Base-by-base conservation (phyloP, 2,113 vertebrate species). In the Condylura cristata region DNA sequence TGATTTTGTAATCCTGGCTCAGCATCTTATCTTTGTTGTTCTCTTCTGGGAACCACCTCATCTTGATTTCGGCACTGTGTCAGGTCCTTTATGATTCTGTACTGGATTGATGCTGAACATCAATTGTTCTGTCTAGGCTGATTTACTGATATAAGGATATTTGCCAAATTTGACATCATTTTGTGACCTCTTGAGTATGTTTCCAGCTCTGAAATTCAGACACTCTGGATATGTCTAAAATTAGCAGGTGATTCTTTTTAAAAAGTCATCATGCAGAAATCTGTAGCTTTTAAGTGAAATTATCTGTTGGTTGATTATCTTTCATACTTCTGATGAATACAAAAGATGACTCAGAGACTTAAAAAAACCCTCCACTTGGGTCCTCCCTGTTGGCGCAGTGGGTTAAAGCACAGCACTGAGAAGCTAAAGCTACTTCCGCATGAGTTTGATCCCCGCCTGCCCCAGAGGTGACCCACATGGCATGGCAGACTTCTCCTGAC, bases 1-100 rank as follows among this genome's bases (percentile, higher is more conserved):
- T 96, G 93, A 95, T 96, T 95, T 58, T 65, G 30, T 81, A 91
- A 95, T 91, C 91, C 87, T 90, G 76, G 83, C 70, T 93, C 83
- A 39, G 11, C 10, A 5, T 85, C 89, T 95, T 95, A 94, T 93
- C 92, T 92, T 81, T 41, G 93, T 94, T 91, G 37, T 92, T 93
- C 87, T 84, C 94, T 94, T 70, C 86, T 89, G 92, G 86, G 92
- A 95, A 63, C 22, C 56, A n/a, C 79, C 46, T 65, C 82, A 46
- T 96, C 51, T 82, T 80, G 94, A 94, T 88, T 86, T 86, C 91
- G 86, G 91, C 26, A 11, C 51, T 51, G 46, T 37, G 48, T 95
- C 41, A 53, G 53, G 86, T 18, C 89, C 51, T 83, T 75, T 26
- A 5, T 32, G 89, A 83, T 75, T 63, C 53, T 34, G 58, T 61